Conservation (phyloP, 2,113 vertebrate genomes). For the Morone chrysops region DNA sequence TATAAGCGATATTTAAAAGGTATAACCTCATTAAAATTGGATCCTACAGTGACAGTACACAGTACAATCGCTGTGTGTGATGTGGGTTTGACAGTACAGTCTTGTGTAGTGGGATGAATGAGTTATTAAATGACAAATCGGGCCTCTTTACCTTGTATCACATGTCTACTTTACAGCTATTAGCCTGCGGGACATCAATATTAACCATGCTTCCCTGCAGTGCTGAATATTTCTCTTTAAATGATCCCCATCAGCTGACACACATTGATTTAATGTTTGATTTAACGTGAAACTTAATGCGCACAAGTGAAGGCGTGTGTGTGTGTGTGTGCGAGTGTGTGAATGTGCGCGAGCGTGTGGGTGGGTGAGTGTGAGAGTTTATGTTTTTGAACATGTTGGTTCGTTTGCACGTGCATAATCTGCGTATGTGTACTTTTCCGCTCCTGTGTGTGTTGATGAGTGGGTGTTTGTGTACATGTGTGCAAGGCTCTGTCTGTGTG, state of each 20-base stretch:
- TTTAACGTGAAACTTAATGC: slow-evolving; percentile 34
- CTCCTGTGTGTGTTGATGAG: slow-evolving; percentile 25
- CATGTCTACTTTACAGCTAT: slow-evolving; percentile 14
- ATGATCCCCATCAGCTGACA: slow-evolving; percentile 31
- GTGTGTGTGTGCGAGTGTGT: not conserved
- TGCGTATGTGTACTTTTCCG: slow-evolving; percentile 3
- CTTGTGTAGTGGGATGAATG: not conserved
- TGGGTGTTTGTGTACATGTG: slow-evolving; percentile 37
- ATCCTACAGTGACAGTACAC: not conserved
- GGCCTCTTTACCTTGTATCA: slow-evolving; percentile 33
- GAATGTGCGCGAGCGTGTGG: slow-evolving; percentile 29
- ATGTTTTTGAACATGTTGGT: slow-evolving; percentile 35
- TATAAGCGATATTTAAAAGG: not conserved
- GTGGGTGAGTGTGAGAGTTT: slow-evolving; percentile 39
- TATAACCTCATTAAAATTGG: not conserved
- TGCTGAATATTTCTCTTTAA: slow-evolving; percentile 13
- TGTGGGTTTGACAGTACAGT: not conserved
- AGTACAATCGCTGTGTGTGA: not conserved
- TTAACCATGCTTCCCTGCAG: slow-evolving; percentile 15
- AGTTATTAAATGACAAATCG: not conserved
- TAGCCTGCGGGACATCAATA: slow-evolving; percentile 15
- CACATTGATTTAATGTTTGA: slow-evolving; percentile 16
- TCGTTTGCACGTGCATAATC: slow-evolving; percentile 38
- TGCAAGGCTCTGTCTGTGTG: slow-evolving; percentile 20
- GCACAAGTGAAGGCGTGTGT: not conserved